Evolutionary conservation across 2,888 invertebrate genomes (phyloP), one percentile per base, ranked within the genome.

Genomic region (Trimorus sp.): DNA sequence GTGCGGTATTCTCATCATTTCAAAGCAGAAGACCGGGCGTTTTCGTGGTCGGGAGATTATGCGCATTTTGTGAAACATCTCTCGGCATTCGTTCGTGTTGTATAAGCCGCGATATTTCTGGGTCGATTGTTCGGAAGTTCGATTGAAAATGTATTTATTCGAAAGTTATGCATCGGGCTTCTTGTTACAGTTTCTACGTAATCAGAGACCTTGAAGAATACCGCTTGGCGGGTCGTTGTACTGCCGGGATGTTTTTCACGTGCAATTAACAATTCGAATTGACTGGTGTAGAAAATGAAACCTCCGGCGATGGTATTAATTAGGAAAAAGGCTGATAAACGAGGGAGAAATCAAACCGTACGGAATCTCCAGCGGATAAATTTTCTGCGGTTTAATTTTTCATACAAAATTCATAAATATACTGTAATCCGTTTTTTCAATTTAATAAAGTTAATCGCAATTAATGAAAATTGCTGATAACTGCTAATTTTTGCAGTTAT

Each of bases 91-190:
- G 51, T 51, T 51, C 16, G 51, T 51, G 16, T 51, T 51, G 14
- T 48, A 40, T 40, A 40, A 2, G 40, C 40, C 9, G 40, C 40
- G 40, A 26, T 26, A 26, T 40, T 9, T 40, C 40, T 40, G 40
- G 40, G 40, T 40, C 40, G 40, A 40, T 40, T 11, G 40, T 8
- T 40, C 40, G 40, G 40, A 40, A 93, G 40, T 40, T 40, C 40
- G 40, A 63, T 65, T 58, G 40, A 14, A 49, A 45, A 66, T 71
- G 49, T 14, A 60, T 58, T 59, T 59, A 66, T 51, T 66, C 60
- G 53, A 75, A 75, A 59, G 66, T 68, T 75, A 37, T 59, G 48
- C 48, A 36, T 16, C 56, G 15, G 7, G 36, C 38, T 65, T 40
- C 16, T 74, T 66, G 74, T 74, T 68, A 68, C 59, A 75, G 53